Conservation (phyloP, 2,888 invertebrate genomes). For the Agonum fuliginosum region DNA sequence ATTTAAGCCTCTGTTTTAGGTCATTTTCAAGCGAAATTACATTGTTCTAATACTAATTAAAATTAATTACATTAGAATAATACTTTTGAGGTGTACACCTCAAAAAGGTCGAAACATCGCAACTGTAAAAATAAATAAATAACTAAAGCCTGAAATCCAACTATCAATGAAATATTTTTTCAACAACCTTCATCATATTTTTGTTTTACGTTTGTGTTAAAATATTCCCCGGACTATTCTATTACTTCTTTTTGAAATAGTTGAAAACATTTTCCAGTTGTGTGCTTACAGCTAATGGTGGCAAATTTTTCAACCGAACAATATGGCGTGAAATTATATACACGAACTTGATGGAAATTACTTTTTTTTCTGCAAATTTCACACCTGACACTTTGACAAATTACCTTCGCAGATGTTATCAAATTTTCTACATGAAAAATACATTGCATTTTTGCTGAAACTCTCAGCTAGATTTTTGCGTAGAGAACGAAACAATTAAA, state of each 20-base stretch:
- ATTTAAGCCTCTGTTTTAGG: too few relatives aligned
- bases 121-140: too few relatives aligned
- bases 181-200: too few relatives aligned
- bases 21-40: too few relatives aligned
- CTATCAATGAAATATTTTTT: too few relatives aligned
- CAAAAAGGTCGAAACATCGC: too few relatives aligned
- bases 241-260: background rate
- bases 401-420: conserved; percentile 44
- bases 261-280: conserved; percentile 15
- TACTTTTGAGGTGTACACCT: too few relatives aligned
- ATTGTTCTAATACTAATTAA: too few relatives aligned
- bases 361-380: conserved; percentile 48
- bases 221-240: too few relatives aligned
- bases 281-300: background rate
- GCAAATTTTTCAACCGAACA: conserved; percentile 32
- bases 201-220: too few relatives aligned
- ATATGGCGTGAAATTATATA: conserved; percentile 43
- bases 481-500: background rate
- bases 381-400: conserved; percentile 49
- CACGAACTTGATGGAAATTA: conserved; percentile 26
- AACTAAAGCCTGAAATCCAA: too few relatives aligned
- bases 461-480: background rate
- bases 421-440: conserved; percentile 35
- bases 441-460: conserved; percentile 3
- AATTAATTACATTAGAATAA: too few relatives aligned